Evolutionary conservation across 2,888 invertebrate genomes (phyloP).

Genomic region (Dascillus cervinus): DNA sequence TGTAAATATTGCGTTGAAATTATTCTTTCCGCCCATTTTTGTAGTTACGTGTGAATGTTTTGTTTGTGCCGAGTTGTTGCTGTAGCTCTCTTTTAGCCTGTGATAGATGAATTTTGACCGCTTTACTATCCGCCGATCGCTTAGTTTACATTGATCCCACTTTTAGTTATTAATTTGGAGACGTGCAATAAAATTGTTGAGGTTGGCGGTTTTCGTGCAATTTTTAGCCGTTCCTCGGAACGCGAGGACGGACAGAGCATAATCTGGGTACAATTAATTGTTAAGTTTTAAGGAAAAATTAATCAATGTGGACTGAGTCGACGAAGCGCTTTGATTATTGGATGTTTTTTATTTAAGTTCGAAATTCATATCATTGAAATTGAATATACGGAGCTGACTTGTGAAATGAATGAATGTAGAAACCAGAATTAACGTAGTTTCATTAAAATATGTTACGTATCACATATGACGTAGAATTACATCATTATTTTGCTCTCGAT

Average conservation of each 20-base stretch:
- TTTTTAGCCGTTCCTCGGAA: conserved; percentile 8
- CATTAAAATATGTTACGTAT: conserved; percentile 31
- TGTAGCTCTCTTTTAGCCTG: conserved; percentile 39
- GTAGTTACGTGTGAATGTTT: conserved; percentile 13
- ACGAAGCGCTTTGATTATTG: no score
- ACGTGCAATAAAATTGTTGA: no score
- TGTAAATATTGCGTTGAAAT: neutral
- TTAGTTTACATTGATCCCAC: conserved; percentile 24
- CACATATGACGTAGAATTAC: conserved; percentile 35
- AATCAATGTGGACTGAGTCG: no score
- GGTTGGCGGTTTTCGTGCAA: conserved; percentile 12
- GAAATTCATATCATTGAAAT: conserved; percentile 17
- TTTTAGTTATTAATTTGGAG: no score
- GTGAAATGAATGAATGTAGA: conserved; percentile 16
- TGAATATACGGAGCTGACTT: conserved; percentile 9
- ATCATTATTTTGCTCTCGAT: conserved; percentile 26
- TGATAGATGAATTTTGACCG: conserved; percentile 33
- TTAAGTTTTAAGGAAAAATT: no score
- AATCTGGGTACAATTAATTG: conserved; percentile 15
- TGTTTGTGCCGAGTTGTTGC: conserved; percentile 9
- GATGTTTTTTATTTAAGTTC: no score
- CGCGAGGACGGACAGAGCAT: conserved; percentile 9
- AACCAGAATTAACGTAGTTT: conserved; percentile 20
- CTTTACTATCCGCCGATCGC: conserved; percentile 17
- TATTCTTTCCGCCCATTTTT: conserved; percentile 6